Evolutionary conservation across 2,888 invertebrate genomes (phyloP), one percentile per base, ranked within the genome.

Genomic region (Drosophila sordidula): DNA sequence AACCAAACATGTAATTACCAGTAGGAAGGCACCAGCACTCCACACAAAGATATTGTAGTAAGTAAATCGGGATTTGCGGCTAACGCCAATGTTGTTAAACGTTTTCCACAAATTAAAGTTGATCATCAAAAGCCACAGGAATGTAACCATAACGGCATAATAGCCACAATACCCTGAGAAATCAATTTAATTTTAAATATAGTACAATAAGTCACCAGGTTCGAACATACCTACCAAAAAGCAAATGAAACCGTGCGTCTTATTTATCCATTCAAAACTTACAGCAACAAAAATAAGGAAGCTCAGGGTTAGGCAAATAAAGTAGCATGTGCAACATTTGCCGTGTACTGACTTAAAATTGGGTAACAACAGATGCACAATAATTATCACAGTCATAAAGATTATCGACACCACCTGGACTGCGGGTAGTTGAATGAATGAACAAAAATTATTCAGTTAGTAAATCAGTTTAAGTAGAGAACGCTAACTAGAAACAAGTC

Each of bases 71-170:
- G 32, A 46, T 34, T 45, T 51, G 12, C 1, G 61, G 3, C 4
- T 16, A 36, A 50, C 32, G 8, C 50, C 61, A 71, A 81, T 52
- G 9, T 56, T 41, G 1, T 45, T 41, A 32, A 90, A 84, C 41
- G 72, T 81, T 93, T 95, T 95, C 95, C 96, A 97, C 85, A 97
- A 95, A 90, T 97, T 96, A 90, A 96, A 95, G 91, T 96, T 96
- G 94, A 97, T 96, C 12, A 96, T 95, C 89, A 96, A 96, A 80
- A 97, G 93, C 97, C 97, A 97, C 90, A 96, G 95, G 93, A 97
- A 96, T 75, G 96, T 95, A 18, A 95, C 94, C 91, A 96, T 93
- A 89, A 96, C 95, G 57, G 94, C 94, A 91, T 95, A 96, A 91
- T 96, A 95, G 49, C 82, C 79, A 18, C 54, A n/a, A 56, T 78